Evolutionary conservation across 2,888 invertebrate genomes (phyloP).

Genomic region (Dione vanillae): DNA sequence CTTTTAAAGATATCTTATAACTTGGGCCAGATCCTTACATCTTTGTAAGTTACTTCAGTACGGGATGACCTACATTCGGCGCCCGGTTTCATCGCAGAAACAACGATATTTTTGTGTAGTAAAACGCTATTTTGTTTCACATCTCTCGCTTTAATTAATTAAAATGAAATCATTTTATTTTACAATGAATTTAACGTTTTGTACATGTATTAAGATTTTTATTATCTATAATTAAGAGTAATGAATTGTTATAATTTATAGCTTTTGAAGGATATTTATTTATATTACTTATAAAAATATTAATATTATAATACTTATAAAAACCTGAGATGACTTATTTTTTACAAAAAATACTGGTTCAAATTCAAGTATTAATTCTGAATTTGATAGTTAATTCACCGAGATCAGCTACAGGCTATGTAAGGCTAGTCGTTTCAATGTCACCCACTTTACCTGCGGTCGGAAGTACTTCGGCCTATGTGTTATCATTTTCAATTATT

Average conservation of each 20-base stretch:
- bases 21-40: conserved; percentile 58
- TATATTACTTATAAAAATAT: too few species aligned
- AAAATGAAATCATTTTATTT: conserved; percentile 54
- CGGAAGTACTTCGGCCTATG: too few species aligned
- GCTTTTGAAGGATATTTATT: not conserved
- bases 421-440: too few species aligned
- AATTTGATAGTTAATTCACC: too few species aligned
- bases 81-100: conserved; percentile 66
- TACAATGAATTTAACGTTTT: conserved; percentile 23
- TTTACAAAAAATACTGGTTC: too few species aligned
- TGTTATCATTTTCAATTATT: too few species aligned
- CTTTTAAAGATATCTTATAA: conserved; percentile 45
- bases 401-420: too few species aligned
- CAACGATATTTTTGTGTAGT: conserved; percentile 72
- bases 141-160: conserved; percentile 67
- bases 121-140: conserved; percentile 66
- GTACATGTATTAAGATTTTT: conserved; percentile 13
- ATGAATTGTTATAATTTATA: not conserved
- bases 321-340: too few species aligned
- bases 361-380: too few species aligned
- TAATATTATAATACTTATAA: too few species aligned
- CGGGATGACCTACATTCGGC: conserved; percentile 70
- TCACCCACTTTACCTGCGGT: too few species aligned
- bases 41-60: conserved; percentile 68
- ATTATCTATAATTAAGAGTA: not conserved